Evolutionary conservation across 2,797 vertebrate genomes (phyloP), one percentile per base, ranked within the genome.

Genomic region (Mionectes olivaceus): DNA sequence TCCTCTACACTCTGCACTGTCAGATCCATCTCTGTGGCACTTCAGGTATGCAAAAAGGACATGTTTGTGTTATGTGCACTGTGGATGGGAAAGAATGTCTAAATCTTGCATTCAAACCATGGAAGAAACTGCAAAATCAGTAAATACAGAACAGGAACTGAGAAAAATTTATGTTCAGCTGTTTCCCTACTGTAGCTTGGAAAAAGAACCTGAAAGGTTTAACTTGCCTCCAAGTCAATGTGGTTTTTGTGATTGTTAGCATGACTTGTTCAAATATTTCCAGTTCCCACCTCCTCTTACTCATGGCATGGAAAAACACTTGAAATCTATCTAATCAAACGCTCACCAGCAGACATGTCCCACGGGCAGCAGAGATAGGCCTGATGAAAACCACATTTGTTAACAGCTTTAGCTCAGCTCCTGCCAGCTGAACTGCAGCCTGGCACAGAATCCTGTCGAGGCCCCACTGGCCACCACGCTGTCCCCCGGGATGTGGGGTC

Each of bases 401-500:
- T 28, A 16, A 12, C 0, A 28, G 49, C 49, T 50, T 28, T 18
- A 28, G 49, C 49, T 28, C 4, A 63, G 32, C 75, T 60, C 37
- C 78, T 32, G 63, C 33, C 80, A 15, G 68, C 74, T 24, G 57
- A 53, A 21, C 41, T 7, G 41, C 41, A 9, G 33, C 47, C 85
- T 64, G 83, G 55, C 19, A 14, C 3, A 0, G 8, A 19, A 0
- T 5, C 5, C 39, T 39, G 17, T 0, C 3, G 28, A 5, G 32
- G 21, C 13, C 35, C 8, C 3, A 0, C 1, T 7, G 55, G 21
- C 43, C 71, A 44, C 30, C 68, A 19, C 0, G 0, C 11, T 14
- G 13, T 10, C 50, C 53, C 8, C 0, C 0, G 60, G 37, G 68
- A 50, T 50, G 43, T 19, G 32, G 33, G 75, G 1, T 39, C 77